phyloP scores from a whole-genome alignment of 2,113 vertebrate genomes.

The Gallinago undulata region DNA sequence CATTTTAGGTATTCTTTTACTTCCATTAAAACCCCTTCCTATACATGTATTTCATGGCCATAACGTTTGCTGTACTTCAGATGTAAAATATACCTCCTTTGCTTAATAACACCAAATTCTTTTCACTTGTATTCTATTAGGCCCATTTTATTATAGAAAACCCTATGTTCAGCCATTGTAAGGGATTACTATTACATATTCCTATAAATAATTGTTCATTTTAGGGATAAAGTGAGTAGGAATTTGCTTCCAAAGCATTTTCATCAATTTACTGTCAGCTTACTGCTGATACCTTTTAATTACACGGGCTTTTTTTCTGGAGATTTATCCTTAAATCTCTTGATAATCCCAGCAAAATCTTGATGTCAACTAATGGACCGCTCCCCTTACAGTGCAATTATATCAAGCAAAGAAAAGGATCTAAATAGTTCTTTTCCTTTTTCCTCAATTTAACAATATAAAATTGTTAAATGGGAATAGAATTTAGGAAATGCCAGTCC shows the following conservation, averaged over 20 bases:
- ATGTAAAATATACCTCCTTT: not conserved
- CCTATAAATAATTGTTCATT: conserved; percentile 65
- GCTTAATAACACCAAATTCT: not conserved
- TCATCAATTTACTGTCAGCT: conserved; percentile 36
- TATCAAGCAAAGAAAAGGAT: not conserved
- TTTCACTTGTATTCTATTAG: conserved; percentile 10
- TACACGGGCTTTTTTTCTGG: conserved; percentile 41
- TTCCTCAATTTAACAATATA: not conserved
- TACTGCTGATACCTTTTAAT: conserved; percentile 68
- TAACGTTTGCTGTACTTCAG: not conserved
- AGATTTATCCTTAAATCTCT: conserved; percentile 67
- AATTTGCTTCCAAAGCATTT: conserved; percentile 72
- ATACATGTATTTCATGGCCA: not conserved
- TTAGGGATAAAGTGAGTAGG: conserved; percentile 59
- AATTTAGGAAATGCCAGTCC: not conserved
- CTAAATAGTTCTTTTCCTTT: not conserved
- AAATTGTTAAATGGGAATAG: not conserved
- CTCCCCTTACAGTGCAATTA: not conserved
- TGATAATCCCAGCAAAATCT: conserved; percentile 65
- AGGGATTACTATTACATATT: conserved; percentile 56
- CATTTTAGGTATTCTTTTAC: not conserved
- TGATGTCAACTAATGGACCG: conserved; percentile 35
- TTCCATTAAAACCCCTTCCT: not conserved
- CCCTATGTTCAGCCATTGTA: conserved; percentile 16
- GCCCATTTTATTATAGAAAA: conserved; percentile 38